phyloP scores from a whole-genome alignment of 30 jellyfish, hydroid and myxozoan genomes.

The Catostylus mosaicus region DNA sequence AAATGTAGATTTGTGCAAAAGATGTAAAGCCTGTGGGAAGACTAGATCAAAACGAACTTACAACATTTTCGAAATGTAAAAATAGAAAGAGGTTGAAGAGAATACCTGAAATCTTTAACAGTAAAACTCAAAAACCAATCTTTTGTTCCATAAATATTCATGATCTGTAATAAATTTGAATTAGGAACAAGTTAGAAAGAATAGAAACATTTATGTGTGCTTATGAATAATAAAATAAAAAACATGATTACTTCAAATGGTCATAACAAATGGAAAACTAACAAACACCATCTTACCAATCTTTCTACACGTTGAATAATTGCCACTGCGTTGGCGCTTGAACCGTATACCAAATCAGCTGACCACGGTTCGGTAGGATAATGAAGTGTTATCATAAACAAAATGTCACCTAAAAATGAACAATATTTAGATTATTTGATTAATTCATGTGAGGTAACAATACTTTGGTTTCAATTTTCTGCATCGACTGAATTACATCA shows the following conservation, averaged over 20 bases:
- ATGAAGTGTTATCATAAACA: constrained; percentile 88
- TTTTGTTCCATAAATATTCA: constrained; percentile 87
- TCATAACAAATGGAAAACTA: not conserved
- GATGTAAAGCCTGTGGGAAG: too few species aligned
- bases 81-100: not conserved
- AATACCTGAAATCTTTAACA: constrained; percentile 91
- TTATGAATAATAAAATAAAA: too few species aligned
- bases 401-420: constrained; percentile 80
- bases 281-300: constrained; percentile 52
- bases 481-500: too few species aligned
- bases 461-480: too few species aligned
- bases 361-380: constrained; percentile 97
- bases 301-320: constrained; percentile 89
- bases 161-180: constrained; percentile 55
- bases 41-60: too few species aligned
- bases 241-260: too few species aligned
- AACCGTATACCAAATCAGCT: constrained; percentile 80
- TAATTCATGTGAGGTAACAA: too few species aligned
- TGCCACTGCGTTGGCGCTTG: constrained; percentile 85
- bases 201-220: too few species aligned
- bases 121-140: constrained; percentile 95
- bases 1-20: too few species aligned
- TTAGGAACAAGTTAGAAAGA: too few species aligned
- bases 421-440: too few species aligned
- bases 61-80: too few species aligned